A percentile compares a stretch with the other conserved stretches of the same genome.
Evolutionary conservation across 2,888 invertebrate genomes (phyloP).

Genomic region (Troilus luridus): DNA sequence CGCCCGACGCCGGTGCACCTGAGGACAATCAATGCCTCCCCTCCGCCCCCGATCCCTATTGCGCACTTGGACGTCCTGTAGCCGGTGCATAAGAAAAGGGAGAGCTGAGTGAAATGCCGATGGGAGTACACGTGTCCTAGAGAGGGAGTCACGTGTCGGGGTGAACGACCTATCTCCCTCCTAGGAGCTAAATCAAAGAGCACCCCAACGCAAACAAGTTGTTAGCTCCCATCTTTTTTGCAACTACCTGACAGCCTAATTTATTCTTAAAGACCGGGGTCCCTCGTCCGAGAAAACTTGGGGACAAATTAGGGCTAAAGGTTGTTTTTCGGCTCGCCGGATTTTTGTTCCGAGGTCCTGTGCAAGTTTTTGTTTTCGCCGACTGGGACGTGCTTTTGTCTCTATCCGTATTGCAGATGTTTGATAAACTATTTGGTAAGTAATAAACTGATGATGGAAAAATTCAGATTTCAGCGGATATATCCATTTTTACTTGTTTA

Average conservation of each 20-base stretch:
- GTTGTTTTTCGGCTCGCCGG: not conserved
- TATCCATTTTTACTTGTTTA: too few species aligned
- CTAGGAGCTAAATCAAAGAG: constrained; percentile 43
- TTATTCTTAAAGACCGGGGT: constrained; percentile 17
- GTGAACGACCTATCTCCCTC: constrained; percentile 39
- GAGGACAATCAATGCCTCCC: not conserved
- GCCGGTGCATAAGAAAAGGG: constrained; percentile 34
- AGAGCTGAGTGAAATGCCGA: constrained; percentile 12
- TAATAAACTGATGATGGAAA: not conserved
- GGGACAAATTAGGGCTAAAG: constrained; percentile 28
- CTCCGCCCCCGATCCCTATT: not conserved
- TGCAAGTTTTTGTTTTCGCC: not conserved
- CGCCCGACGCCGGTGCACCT: not conserved
- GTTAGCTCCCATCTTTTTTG: constrained; percentile 24
- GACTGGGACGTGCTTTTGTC: not conserved
- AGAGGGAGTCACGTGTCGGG: constrained; percentile 24
- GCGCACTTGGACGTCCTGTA: constrained; percentile 23
- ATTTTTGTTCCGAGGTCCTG: not conserved
- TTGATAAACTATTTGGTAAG: not conserved
- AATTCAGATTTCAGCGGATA: not conserved
- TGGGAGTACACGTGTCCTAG: constrained; percentile 46
- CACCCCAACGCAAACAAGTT: constrained; percentile 34
- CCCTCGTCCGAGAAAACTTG: not conserved
- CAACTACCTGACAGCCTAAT: constrained; percentile 43
- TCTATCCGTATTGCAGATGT: not conserved